Base-by-base conservation (phyloP, 1,140 invertebrate species). In the Drosophila ficusphila region DNA sequence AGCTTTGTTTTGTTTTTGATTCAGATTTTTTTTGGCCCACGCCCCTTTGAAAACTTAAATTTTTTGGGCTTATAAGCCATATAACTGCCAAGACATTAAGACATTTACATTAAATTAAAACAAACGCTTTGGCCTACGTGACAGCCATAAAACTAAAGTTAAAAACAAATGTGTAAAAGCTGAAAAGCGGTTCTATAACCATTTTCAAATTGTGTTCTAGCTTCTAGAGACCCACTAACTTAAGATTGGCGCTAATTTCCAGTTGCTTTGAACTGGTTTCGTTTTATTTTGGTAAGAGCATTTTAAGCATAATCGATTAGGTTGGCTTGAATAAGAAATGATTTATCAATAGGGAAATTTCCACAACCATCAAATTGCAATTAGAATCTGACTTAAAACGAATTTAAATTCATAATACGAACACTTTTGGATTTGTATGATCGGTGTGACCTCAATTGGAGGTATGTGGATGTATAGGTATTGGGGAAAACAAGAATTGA, bases 121-220 rank as follows among this genome's bases (percentile, higher is more conserved):
- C 33, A 23, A 18, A 57, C 4, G 25, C 16, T 46, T 39, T 64
- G 79, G 79, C 61, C 76, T 85, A 85, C 79, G 81, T 85, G 79
- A 86, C 79, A 42, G 6, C 9, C 14, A n/a, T 39, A 56, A 48
- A 69, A 33, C 18, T 34, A 12, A 33, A 38, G 5, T 41, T 8
- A 25, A 8, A 41, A 41, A 27, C 27, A 18, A 38, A 4, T 41
- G 34, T 53, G 38, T 25, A 33, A 58, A 52, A 36, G 34, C 25
- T 33, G 56, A 62, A 82, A 82, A 72, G 76, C 71, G 52, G 60
- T 85, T 76, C 60, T 83, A 60, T 60, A 49, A 39, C 34, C 36
- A 54, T 48, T 53, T 52, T 39, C 27, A 57, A 33, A 21, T 18
- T 18, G 23, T 14, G 34, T 11, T 58, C 34, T 39, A 14, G 18